Percentiles rank a stretch among this genome's conserved stretches.
These are phyloP conservation scores for Odocoileus hemionus DNA, from an alignment of 2,113 vertebrate species.

Conservation along the genomic window DNA sequence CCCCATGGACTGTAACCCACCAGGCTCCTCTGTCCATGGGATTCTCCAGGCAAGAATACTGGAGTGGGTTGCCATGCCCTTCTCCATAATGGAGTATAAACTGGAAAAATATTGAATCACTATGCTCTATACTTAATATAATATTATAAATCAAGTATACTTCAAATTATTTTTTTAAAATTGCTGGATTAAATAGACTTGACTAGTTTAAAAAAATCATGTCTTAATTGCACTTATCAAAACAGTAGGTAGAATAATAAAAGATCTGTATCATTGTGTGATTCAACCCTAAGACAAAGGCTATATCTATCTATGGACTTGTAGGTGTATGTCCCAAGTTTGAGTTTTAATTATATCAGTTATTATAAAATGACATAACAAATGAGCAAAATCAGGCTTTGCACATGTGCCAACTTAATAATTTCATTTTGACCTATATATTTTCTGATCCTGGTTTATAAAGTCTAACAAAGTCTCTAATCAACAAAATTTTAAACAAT, in stretches of 20 bases:
- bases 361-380: neutral
- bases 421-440: neutral
- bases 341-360: neutral
- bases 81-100: neutral
- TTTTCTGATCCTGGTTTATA: slow-evolving; percentile 5
- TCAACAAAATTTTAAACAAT: slow-evolving; percentile 10
- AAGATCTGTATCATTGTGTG: neutral
- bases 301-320: neutral
- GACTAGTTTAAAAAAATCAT: neutral
- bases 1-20: neutral
- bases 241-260: neutral
- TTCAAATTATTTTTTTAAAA: neutral
- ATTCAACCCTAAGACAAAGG: neutral
- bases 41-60: neutral
- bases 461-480: neutral
- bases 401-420: neutral
- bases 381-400: neutral
- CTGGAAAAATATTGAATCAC: neutral
- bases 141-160: neutral
- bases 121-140: neutral
- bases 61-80: neutral
- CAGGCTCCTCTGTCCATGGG: neutral
- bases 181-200: neutral
- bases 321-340: neutral
- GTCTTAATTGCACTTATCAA: slow-evolving; percentile 24